phyloP scores from a whole-genome alignment of 2,113 vertebrate genomes.

The Chauna torquata region DNA sequence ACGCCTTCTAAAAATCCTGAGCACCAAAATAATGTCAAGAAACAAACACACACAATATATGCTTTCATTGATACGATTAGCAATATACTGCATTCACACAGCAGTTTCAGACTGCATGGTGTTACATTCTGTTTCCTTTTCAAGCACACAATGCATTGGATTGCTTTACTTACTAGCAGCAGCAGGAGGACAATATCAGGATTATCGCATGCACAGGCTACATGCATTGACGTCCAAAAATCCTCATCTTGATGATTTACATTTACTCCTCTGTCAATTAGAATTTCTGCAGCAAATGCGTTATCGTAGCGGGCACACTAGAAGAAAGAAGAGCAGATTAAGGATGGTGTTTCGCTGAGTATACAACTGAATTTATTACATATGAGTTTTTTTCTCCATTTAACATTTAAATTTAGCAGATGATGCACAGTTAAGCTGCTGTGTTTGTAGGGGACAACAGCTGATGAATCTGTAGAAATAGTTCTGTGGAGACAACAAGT shows the following conservation, averaged over 20 bases:
- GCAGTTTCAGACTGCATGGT: not conserved
- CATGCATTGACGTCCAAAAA: conserved; percentile 92
- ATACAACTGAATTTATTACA: not conserved
- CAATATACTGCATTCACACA: not conserved
- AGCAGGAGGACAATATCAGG: conserved; percentile 89
- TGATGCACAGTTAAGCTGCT: not conserved
- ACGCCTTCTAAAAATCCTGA: not conserved
- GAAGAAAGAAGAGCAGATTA: conserved; percentile 25
- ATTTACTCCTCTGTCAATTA: conserved; percentile 90
- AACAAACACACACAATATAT: not conserved
- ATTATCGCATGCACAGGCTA: conserved; percentile 91
- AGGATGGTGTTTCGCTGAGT: not conserved
- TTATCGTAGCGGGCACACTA: conserved; percentile 96
- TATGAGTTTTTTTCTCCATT: not conserved
- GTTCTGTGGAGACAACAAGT: not conserved
- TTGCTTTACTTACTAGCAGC: conserved; percentile 83
- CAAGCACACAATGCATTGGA: not conserved
- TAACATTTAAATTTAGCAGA: not conserved
- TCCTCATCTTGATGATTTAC: conserved; percentile 95
- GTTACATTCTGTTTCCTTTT: not conserved
- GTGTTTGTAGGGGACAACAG: not conserved
- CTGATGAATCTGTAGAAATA: not conserved
- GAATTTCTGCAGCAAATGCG: conserved; percentile 89
- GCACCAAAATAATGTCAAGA: not conserved
- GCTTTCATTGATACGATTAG: not conserved